Conservation (phyloP, 2,888 invertebrate genomes). For the Volucella inflata region DNA sequence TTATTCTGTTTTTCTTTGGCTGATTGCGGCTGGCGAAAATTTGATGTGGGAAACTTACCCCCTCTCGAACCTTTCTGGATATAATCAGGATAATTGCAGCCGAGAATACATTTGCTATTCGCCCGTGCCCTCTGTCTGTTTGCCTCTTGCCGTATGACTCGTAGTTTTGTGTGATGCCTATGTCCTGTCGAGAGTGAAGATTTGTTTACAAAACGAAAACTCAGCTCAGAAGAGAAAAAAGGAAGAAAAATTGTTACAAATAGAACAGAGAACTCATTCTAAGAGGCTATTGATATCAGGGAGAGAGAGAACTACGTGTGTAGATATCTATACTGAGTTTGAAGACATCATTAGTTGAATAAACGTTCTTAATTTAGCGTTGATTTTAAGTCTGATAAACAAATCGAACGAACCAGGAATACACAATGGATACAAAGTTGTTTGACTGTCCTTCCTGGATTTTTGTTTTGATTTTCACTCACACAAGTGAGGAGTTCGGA, state of each 20-base stretch:
- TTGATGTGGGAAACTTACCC: constrained; percentile 66
- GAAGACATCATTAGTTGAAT: constrained; percentile 76
- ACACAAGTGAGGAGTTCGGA: constrained; percentile 12
- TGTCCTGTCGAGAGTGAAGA: constrained; percentile 67
- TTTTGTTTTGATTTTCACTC: constrained; percentile 48
- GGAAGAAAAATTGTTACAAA: constrained; percentile 1
- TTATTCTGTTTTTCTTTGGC: constrained; percentile 68
- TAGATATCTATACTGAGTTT: constrained; percentile 24
- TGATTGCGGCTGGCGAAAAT: constrained; percentile 52
- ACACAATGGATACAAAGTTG: constrained; percentile 65
- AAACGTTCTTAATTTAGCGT: constrained; percentile 75
- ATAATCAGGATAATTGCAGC: constrained; percentile 75
- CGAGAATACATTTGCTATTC: constrained; percentile 67
- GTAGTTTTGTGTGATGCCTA: constrained; percentile 61
- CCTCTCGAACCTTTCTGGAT: constrained; percentile 59
- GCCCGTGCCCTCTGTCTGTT: constrained; percentile 2
- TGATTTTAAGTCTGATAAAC: constrained; percentile 76
- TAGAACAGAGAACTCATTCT: constrained; percentile 57
- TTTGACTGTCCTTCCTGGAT: constrained; percentile 56
- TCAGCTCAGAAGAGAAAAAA: constrained; percentile 23
- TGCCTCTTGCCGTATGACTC: constrained; percentile 35
- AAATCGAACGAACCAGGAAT: constrained; percentile 74
- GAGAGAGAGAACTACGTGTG: constrained; percentile 27
- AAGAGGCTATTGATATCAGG: constrained; percentile 70
- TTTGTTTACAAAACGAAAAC: constrained; percentile 68